Conservation (phyloP, 2,797 vertebrate genomes). For the Fundulus diaphanus region DNA sequence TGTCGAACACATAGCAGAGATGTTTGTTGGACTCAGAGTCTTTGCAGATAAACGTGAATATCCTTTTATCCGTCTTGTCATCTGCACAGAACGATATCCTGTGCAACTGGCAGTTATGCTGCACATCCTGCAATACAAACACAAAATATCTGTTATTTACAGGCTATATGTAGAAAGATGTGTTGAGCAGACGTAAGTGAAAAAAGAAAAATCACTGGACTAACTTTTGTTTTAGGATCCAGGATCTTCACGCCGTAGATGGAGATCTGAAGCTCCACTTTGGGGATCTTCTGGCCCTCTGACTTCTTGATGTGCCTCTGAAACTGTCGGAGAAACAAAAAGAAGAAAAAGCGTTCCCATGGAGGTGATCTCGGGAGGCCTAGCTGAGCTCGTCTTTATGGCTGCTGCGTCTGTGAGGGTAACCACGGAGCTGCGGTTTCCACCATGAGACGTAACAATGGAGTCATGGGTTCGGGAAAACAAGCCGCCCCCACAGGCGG, state of each 20-base stretch:
- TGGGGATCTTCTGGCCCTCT: slow-evolving; percentile 95
- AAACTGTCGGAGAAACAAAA: slow-evolving; percentile 80
- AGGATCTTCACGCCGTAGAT: slow-evolving; percentile 99
- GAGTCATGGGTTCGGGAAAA: slow-evolving; percentile 55
- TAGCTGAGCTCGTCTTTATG: slow-evolving; percentile 8
- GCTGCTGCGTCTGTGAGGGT: slow-evolving; percentile 39
- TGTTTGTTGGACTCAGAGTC: slow-evolving; percentile 98
- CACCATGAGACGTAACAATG: slow-evolving; percentile 62
- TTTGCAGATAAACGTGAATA: slow-evolving; percentile 99
- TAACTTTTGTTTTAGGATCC: slow-evolving; percentile 95
- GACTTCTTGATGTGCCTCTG: slow-evolving; percentile 99
- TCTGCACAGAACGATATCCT: slow-evolving; percentile 99
- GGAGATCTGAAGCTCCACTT: slow-evolving; percentile 97
- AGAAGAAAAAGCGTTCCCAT: not conserved
- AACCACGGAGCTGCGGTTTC: slow-evolving; percentile 40
- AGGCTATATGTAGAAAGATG: too few relatives aligned
- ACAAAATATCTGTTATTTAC: not conserved
- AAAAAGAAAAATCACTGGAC: slow-evolving; percentile 23
- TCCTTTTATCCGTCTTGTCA: slow-evolving; percentile 98
- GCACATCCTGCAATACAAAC: slow-evolving; percentile 87
- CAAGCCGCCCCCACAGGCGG: slow-evolving; percentile 46
- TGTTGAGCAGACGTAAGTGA: too few relatives aligned
- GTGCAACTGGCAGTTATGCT: slow-evolving; percentile 96
- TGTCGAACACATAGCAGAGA: slow-evolving; percentile 98
- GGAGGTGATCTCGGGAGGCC: slow-evolving; percentile 23